These are phyloP conservation scores for Lasioglossum morio DNA, from an alignment of 2,888 invertebrate species.

Conservation along the genomic window DNA sequence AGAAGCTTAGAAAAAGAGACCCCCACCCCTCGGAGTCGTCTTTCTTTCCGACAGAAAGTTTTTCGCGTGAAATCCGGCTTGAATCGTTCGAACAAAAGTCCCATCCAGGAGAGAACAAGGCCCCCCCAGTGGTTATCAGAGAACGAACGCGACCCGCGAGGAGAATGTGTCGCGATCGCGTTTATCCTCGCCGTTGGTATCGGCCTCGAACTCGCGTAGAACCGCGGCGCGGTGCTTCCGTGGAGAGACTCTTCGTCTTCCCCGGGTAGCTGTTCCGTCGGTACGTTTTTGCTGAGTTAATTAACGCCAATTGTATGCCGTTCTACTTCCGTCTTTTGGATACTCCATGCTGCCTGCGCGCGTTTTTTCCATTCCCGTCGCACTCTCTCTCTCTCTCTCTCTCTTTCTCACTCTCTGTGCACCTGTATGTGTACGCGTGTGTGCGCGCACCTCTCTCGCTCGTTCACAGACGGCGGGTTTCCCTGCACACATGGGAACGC, in stretches of 20 bases:
- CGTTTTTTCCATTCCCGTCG: constrained; percentile 36
- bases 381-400: neutral
- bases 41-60: neutral
- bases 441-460: neutral
- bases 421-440: neutral
- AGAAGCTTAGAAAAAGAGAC: neutral
- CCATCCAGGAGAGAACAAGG: neutral
- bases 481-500: constrained; percentile 3
- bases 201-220: constrained; percentile 29
- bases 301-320: constrained; percentile 67
- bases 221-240: constrained; percentile 38
- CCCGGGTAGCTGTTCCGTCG: constrained; percentile 38
- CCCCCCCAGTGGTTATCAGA: neutral
- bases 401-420: too few relatives aligned
- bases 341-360: constrained; percentile 28
- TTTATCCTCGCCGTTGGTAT: constrained; percentile 39
- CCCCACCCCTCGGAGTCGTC: neutral
- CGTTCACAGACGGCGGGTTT: neutral
- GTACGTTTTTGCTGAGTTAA: constrained; percentile 65
- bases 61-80: neutral
- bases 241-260: constrained; percentile 49
- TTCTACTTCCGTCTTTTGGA: constrained; percentile 65
- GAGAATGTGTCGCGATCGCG: constrained; percentile 29
- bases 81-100: neutral
- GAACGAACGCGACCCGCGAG: neutral